Percentiles rank a stretch among this genome's conserved stretches.
Conservation (phyloP, 2,113 vertebrate genomes). For the Globicephala melas region DNA sequence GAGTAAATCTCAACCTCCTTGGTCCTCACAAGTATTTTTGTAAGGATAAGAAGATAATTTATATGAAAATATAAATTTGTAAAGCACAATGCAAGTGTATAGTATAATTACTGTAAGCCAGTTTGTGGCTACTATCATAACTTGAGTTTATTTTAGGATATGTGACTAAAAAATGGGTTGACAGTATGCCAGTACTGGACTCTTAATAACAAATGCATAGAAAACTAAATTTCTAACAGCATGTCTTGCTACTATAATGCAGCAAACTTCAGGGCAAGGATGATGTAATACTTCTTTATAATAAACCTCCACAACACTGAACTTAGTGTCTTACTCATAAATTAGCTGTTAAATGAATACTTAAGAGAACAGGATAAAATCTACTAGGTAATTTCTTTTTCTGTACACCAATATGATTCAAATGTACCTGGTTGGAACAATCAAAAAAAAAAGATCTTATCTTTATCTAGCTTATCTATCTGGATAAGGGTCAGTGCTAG, state of each 20-base stretch:
- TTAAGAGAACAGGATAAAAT: not conserved
- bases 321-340: not conserved
- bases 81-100: not conserved
- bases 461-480: not conserved
- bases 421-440: not conserved
- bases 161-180: not conserved
- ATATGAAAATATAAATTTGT: slow-evolving; percentile 6
- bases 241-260: not conserved
- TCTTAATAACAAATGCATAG: slow-evolving; percentile 33
- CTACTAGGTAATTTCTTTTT: slow-evolving; percentile 2
- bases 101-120: not conserved
- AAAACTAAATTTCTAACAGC: slow-evolving; percentile 9
- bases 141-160: not conserved
- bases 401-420: not conserved
- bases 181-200: not conserved
- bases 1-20: not conserved
- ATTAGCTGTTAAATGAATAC: not conserved
- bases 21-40: not conserved
- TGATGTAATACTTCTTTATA: slow-evolving; percentile 11
- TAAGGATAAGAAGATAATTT: not conserved
- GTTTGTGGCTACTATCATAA: not conserved
- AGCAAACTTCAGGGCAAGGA: not conserved
- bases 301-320: not conserved
- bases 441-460: not conserved
- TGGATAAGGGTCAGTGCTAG: not conserved